Conservation (phyloP, 2,797 vertebrate genomes). For the Morelia viridis region DNA sequence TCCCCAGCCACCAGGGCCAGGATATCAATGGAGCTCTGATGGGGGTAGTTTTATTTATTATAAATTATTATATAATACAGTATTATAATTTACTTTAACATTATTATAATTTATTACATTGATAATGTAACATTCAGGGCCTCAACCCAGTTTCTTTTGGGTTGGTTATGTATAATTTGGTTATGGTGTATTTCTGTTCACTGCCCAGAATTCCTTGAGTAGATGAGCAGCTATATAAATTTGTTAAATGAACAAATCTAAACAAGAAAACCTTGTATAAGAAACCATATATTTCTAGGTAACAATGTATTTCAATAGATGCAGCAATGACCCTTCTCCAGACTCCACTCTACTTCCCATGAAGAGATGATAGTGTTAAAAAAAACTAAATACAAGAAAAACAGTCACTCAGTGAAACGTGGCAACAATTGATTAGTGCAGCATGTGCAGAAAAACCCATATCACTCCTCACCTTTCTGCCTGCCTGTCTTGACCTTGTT, state of each 20-base stretch:
- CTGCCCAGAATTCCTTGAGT: neutral
- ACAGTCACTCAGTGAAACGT: neutral
- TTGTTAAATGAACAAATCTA: neutral
- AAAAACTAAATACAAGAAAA: neutral
- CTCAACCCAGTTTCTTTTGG: neutral
- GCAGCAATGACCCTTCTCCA: neutral
- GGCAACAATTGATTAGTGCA: neutral
- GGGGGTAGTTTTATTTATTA: neutral
- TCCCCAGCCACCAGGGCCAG: neutral
- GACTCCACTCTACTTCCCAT: neutral
- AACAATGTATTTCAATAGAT: neutral
- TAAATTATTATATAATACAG: neutral
- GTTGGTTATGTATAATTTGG: neutral
- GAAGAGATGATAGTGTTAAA: neutral
- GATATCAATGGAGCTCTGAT: neutral
- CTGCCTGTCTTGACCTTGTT: neutral
- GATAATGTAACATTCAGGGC: neutral
- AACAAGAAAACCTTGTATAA: neutral
- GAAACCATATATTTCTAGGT: neutral
- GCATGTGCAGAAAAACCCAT: neutral
- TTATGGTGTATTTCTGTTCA: neutral
- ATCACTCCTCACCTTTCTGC: neutral
- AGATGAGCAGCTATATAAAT: neutral
- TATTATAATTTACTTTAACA: neutral
- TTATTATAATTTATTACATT: neutral